Evolutionary conservation across 2,797 vertebrate species (phyloP), one percentile per base, ranked within the genome.

Genomic region (Simalia tracyae): DNA sequence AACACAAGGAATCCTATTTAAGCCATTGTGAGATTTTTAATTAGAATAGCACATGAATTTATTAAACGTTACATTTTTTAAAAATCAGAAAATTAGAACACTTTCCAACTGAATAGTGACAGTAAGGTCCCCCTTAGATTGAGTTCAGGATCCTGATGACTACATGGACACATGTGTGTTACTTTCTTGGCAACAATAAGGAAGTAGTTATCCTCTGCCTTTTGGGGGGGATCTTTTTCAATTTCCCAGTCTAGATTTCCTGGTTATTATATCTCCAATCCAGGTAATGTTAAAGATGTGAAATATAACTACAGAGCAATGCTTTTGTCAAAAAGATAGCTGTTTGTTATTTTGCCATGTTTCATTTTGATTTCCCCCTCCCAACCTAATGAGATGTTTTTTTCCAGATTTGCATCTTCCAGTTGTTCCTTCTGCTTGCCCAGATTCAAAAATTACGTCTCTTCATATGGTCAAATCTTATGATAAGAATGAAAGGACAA

Each of bases 351-450:
- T 96, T 91, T 42, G 1, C 59, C 86, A 12, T 90, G 68, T 87
- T 54, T 96, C 87, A 96, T 76, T 93, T 19, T 87, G 15, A 91
- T 81, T 66, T 36, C 0, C 5, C 10, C 7, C 26, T 50, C 12
- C 17, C 9, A 6, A 42, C 4, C 61, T 56, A 26, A 57, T 86
- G 4, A 26, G 12, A 24, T 87, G 95, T 91, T 86, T 91, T 76
- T 96, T 97, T 97, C 89, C 96, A 98, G 98, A 96, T 26, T 42
- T 98, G 61, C 94, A 89, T 61, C 96, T 98, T 94, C 96, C 96
- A 59, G 88, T 98, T 92, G 93, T 94, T 93, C 95, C 96, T 56
- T 95, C 97, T 31, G 97, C 97, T 87, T 98, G 98, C 93, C 89
- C 95, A 46, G 92, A 87, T 54, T 56, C 24, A 54, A 96, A 86